These are phyloP conservation scores for Megaustenia siamemsis DNA, from an alignment of 2,888 invertebrate species.

Conservation along the genomic window DNA sequence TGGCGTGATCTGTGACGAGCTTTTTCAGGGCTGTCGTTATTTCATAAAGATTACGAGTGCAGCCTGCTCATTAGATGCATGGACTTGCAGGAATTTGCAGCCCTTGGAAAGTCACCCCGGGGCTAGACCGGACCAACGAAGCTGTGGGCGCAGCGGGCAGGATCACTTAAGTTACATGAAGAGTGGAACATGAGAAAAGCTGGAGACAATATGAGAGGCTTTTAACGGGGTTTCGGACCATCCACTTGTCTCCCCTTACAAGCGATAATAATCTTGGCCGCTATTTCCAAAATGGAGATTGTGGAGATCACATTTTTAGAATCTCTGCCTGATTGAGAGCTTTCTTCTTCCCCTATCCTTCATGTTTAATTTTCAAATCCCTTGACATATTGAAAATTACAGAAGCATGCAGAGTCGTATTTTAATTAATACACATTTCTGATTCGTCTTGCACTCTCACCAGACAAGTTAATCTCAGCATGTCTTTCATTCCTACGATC, in stretches of 20 bases:
- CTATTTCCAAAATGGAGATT: constrained; percentile 35
- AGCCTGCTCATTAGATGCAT: constrained; percentile 40
- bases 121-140: constrained; percentile 25
- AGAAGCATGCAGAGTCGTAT: background rate
- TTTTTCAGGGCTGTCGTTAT: constrained; percentile 7
- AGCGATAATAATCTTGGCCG: constrained; percentile 26
- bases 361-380: constrained; percentile 34
- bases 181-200: constrained; percentile 32
- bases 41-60: constrained; percentile 46
- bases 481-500: too few species aligned
- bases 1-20: constrained; percentile 46
- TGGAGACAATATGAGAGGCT: constrained; percentile 23
- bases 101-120: constrained; percentile 35
- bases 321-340: constrained; percentile 33
- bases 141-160: constrained; percentile 34
- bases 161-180: constrained; percentile 34
- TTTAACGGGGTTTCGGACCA: constrained; percentile 34
- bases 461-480: background rate
- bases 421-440: constrained; percentile 26
- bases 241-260: constrained; percentile 40
- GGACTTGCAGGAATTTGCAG: constrained; percentile 43
- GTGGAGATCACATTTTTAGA: constrained; percentile 24
- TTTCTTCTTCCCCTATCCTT: background rate
- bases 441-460: background rate
- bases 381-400: constrained; percentile 22